A percentile compares a stretch with the other conserved stretches of the same genome.
phyloP scores from a whole-genome alignment of 2,797 vertebrate genomes.

The Orientallactaga sibirica region DNA sequence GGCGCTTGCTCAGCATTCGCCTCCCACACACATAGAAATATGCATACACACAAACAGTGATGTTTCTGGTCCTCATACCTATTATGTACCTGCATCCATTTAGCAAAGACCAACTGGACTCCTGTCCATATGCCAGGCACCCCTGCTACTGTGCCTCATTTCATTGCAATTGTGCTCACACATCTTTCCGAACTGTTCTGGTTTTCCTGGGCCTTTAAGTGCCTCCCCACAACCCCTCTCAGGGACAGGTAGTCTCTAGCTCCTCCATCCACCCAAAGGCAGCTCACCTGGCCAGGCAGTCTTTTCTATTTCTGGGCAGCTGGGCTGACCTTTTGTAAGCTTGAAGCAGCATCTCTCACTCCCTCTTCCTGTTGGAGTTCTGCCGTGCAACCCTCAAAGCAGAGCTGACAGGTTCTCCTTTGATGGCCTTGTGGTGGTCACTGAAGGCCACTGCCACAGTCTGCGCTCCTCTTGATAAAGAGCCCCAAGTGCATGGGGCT shows the following conservation, averaged over 20 bases:
- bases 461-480: no score
- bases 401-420: neutral
- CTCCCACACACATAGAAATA: no score
- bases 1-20: no score
- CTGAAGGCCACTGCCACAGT: no score
- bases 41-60: no score
- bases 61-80: no score
- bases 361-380: neutral
- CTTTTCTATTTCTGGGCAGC: no score
- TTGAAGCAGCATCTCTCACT: no score
- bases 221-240: neutral
- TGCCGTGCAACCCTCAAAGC: neutral
- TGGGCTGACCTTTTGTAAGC: neutral
- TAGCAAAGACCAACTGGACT: neutral
- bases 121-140: neutral
- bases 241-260: accelerated
- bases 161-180: neutral
- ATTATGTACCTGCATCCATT: neutral
- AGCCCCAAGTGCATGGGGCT: no score
- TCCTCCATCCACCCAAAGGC: neutral
- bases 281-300: neutral
- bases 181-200: neutral
- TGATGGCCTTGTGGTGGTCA: no score
- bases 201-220: neutral
- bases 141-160: no score